A percentile compares a stretch with the other conserved stretches of the same genome.
These are phyloP conservation scores for Pseudomyrmex pallidus DNA, from an alignment of 1,140 invertebrate genomes.

Conservation along the genomic window DNA sequence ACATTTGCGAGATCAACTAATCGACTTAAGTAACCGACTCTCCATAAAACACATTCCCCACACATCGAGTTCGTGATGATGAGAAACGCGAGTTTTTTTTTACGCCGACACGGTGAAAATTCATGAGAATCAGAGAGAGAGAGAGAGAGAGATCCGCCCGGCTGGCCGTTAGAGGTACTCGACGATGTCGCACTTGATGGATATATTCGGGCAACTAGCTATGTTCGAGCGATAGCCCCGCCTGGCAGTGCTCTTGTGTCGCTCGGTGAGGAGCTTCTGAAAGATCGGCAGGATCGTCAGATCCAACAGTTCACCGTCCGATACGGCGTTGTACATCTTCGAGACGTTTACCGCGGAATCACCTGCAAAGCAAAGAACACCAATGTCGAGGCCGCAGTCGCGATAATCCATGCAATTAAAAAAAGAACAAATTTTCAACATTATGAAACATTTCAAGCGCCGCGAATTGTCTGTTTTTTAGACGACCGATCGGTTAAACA, in stretches of 20 bases:
- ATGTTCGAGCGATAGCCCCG: conserved; percentile 89
- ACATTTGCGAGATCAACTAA: conserved; percentile 38
- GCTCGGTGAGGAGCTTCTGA: conserved; percentile 94
- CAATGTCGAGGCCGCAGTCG: background rate
- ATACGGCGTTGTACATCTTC: conserved; percentile 92
- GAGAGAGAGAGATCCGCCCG: conserved; percentile 1
- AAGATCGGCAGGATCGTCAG: conserved; percentile 95
- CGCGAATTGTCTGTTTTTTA: too few species aligned
- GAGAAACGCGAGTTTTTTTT: conserved; percentile 16
- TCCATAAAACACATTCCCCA: background rate
- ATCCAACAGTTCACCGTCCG: conserved; percentile 93
- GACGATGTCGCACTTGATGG: conserved; percentile 97
- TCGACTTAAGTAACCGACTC: conserved; percentile 29
- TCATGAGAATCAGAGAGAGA: background rate
- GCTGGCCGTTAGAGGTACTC: conserved; percentile 91
- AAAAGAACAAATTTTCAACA: too few species aligned
- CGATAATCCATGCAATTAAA: too few species aligned
- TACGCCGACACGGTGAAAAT: background rate
- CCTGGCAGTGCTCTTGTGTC: conserved; percentile 89
- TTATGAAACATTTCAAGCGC: too few species aligned
- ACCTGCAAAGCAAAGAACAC: conserved; percentile 68
- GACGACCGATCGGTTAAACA: too few species aligned
- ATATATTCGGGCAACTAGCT: conserved; percentile 96
- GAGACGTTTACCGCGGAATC: conserved; percentile 81
- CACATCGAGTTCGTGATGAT: conserved; percentile 21